Percentiles rank a stretch among this genome's conserved stretches.
These are phyloP conservation scores for Turdus rufiventris DNA, from an alignment of 2,113 vertebrate genomes.

Conservation along the genomic window DNA sequence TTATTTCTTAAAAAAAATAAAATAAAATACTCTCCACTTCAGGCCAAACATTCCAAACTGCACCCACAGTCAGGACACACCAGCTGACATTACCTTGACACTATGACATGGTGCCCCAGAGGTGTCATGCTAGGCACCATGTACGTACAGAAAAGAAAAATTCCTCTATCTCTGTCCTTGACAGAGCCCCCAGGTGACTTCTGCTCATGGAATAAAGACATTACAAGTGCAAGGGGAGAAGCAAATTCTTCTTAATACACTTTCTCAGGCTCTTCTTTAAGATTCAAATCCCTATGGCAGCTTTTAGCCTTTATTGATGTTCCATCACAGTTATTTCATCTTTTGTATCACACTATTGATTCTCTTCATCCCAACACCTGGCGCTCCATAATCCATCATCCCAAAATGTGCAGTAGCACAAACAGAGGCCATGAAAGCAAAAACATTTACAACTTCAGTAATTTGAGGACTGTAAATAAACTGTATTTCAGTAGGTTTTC, in stretches of 20 bases:
- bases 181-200: neutral
- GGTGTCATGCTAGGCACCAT: neutral
- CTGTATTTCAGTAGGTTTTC: neutral
- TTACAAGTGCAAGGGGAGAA: neutral
- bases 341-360: constrained; percentile 35
- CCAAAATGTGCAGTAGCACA: constrained; percentile 9
- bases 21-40: neutral
- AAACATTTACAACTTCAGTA: neutral
- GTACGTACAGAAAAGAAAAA: neutral
- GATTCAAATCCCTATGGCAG: constrained; percentile 45
- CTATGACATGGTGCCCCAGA: rapidly evolving
- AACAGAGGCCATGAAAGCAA: constrained; percentile 15
- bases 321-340: constrained; percentile 36
- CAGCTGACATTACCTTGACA: neutral
- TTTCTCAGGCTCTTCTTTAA: constrained; percentile 6
- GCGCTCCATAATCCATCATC: constrained; percentile 4
- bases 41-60: neutral
- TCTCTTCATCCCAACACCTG: constrained; percentile 2
- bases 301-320: constrained; percentile 45
- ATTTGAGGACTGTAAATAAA: neutral
- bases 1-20: neutral
- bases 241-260: neutral
- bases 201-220: neutral
- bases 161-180: neutral
- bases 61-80: too few species aligned